These are phyloP conservation scores for Molossus molossus DNA, from an alignment of 2,797 vertebrate genomes.

Conservation along the genomic window DNA sequence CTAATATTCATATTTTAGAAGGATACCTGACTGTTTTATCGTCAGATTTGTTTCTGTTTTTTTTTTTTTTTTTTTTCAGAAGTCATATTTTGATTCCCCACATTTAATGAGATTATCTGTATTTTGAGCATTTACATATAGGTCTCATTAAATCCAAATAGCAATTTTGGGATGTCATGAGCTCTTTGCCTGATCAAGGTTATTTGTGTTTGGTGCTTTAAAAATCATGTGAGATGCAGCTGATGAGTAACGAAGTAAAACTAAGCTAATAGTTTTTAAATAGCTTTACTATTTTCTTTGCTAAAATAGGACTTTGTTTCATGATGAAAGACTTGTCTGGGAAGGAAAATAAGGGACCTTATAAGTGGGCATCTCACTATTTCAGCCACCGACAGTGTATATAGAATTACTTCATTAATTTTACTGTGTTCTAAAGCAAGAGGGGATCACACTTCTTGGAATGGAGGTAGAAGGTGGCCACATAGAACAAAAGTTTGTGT, in stretches of 20 bases:
- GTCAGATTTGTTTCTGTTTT: neutral
- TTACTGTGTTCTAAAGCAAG: neutral
- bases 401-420: neutral
- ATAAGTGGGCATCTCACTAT: neutral
- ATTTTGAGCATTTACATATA: neutral
- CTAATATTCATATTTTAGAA: conserved; percentile 38
- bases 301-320: conserved; percentile 36
- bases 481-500: neutral
- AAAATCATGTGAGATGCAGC: conserved; percentile 62
- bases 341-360: neutral
- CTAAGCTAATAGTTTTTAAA: conserved; percentile 48
- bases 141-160: conserved; percentile 17
- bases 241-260: conserved; percentile 57
- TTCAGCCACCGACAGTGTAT: neutral
- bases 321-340: neutral
- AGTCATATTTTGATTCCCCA: neutral
- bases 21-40: conserved; percentile 41
- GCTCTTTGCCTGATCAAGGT: conserved; percentile 50
- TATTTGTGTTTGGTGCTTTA: conserved; percentile 62
- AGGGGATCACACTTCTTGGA: neutral
- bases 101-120: conserved; percentile 32
- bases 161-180: conserved; percentile 27
- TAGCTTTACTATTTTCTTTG: conserved; percentile 41
- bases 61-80: neutral
- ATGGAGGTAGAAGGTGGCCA: neutral